A percentile compares a stretch with the other conserved stretches of the same genome.
phyloP scores from a whole-genome alignment of 2,888 invertebrate species.

The Leuctra nigra region DNA sequence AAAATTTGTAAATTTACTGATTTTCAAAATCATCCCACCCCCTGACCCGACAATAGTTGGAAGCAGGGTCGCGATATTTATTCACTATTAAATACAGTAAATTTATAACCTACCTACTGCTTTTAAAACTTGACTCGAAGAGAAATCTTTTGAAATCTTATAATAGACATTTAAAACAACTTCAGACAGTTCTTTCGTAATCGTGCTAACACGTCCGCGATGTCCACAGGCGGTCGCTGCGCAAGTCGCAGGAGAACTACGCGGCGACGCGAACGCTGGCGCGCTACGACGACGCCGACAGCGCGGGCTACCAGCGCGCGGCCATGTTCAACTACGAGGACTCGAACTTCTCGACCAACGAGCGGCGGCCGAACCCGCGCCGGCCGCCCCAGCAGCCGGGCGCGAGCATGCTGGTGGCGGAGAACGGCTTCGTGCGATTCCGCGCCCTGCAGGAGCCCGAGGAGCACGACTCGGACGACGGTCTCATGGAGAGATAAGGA shows the following conservation, averaged over 20 bases:
- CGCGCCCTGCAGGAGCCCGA: constrained; percentile 54
- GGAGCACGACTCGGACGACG: constrained; percentile 28
- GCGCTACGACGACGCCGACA: neutral
- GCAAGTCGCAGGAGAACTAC: constrained; percentile 16
- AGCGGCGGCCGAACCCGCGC: constrained; percentile 28
- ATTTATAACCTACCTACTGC: no score
- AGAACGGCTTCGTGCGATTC: constrained; percentile 83
- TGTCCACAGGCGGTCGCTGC: constrained; percentile 26
- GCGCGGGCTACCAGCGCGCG: neutral
- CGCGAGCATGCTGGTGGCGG: constrained; percentile 75
- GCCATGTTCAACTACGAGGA: constrained; percentile 9
- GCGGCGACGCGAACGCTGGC: neutral
- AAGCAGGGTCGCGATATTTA: no score
- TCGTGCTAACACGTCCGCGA: no score
- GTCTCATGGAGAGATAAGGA: constrained; percentile 18
- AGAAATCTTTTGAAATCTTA: no score
- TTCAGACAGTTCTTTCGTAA: no score
- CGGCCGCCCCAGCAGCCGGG: constrained; percentile 24
- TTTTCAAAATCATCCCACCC: no score
- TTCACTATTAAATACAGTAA: no score
- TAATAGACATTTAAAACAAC: no score
- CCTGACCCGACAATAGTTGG: no score
- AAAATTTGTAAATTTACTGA: no score
- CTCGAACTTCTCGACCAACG: constrained; percentile 16
- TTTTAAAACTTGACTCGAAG: no score